Percentiles rank a stretch among this genome's conserved stretches.
phyloP scores from a whole-genome alignment of 2,113 vertebrate species.

The Hippopotamus amphibius region DNA sequence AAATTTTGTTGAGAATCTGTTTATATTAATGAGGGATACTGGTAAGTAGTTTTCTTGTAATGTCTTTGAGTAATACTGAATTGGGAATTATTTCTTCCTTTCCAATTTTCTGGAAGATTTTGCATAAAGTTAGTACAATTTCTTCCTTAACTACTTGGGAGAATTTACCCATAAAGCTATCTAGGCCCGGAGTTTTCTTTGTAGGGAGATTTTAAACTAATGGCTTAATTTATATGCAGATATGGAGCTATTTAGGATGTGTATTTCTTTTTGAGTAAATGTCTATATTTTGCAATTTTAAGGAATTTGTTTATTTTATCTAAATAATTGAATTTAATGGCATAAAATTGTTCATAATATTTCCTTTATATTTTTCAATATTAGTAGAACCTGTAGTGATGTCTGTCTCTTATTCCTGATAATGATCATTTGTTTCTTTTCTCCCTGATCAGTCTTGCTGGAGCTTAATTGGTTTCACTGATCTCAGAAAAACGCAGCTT shows the following conservation, averaged over 20 bases:
- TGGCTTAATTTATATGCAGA: neutral
- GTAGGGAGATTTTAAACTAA: neutral
- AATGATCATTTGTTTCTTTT: neutral
- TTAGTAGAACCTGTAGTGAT: neutral
- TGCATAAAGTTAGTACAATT: neutral
- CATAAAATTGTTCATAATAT: conserved; percentile 28
- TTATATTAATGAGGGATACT: neutral
- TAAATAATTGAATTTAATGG: neutral
- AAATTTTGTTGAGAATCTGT: conserved; percentile 5
- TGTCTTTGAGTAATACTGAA: neutral
- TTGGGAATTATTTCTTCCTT: neutral
- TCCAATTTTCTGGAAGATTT: neutral
- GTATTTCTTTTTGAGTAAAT: neutral
- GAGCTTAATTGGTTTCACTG: neutral
- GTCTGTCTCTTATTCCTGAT: neutral
- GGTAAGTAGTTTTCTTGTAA: neutral
- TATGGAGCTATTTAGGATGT: neutral
- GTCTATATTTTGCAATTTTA: neutral
- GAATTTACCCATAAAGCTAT: neutral
- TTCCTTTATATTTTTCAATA: neutral
- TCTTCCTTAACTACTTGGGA: neutral
- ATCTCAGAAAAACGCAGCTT: neutral
- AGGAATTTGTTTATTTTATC: neutral
- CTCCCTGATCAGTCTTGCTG: neutral
- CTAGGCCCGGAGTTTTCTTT: neutral